Evolutionary conservation across 2,797 vertebrate species (phyloP), one percentile per base, ranked within the genome.

Genomic region (Cyprinella venusta): DNA sequence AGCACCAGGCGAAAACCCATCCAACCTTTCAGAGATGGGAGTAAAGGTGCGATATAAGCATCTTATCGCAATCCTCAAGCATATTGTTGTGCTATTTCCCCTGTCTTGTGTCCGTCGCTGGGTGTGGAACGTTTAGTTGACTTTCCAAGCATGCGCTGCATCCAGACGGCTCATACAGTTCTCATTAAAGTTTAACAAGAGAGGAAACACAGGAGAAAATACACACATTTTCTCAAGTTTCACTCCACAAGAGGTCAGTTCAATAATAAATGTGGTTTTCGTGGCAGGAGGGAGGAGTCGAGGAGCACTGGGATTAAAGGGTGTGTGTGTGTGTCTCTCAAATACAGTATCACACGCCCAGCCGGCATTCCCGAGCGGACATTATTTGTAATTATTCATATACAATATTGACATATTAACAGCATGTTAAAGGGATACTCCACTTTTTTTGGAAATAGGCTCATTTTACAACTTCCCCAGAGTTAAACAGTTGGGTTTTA

Each of bases 201-300:
- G 56, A 84, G 70, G 76, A 88, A 88, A 88, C 77, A 79, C 69
- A 79, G 24, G 16, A 16, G 24, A 80, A 85, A 83, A 65, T 79
- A 79, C 85, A 85, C 84, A 84, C 76, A 79, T 82, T 88, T 90
- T 84, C 89, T 87, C 79, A 86, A 84, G 76, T 86, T 84, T 86
- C 79, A 83, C 45, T 64, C 75, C 83, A 84, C 76, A 84, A 61
- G 85, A 75, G 79, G 56, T 75, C 13, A 0, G 38, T 77, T 88
- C 63, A 87, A 86, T 88, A 84, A 87, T 86, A 85, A 65, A 89
- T 87, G 50, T 63, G n/a, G 45, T 75, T 79, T 86, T 77, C 33
- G 64, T 85, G 86, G 81, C 84, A 78, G 69, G 52, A 83, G 56
- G 82, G 64, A 79, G 82, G 67, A 82, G 64, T 42, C 13, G 64